Evolutionary conservation across 2,113 vertebrate species (phyloP).

Genomic region (Macquaria ambigua): DNA sequence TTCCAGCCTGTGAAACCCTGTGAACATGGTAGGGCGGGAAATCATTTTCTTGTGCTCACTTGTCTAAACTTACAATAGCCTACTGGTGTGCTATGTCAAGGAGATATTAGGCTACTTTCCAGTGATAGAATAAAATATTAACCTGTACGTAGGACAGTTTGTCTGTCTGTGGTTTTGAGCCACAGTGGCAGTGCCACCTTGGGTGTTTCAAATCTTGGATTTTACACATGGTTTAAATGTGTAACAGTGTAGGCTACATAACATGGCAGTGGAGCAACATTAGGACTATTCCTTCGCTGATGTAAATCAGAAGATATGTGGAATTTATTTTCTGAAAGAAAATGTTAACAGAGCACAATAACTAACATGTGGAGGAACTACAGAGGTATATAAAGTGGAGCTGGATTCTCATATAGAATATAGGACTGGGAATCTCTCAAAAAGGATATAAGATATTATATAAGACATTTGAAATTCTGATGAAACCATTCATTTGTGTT

Average conservation of each 20-base stretch:
- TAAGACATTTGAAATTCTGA: not conserved
- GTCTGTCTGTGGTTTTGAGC: not conserved
- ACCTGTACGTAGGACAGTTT: not conserved
- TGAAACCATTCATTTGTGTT: too few species aligned
- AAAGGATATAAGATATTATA: too few species aligned
- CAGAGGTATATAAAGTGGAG: not conserved
- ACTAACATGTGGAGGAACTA: not conserved
- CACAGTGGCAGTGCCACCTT: not conserved
- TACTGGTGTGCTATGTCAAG: not conserved
- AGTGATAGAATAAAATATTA: not conserved
- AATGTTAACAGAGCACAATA: not conserved
- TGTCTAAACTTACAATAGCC: not conserved
- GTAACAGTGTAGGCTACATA: not conserved
- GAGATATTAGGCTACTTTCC: too few species aligned
- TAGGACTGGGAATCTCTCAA: not conserved
- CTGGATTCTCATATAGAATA: not conserved
- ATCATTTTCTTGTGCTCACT: not conserved
- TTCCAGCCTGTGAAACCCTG: not conserved
- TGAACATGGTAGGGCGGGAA: not conserved
- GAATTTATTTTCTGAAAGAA: not conserved
- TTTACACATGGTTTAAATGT: not conserved
- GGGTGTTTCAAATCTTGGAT: not conserved
- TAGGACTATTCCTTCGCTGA: not conserved
- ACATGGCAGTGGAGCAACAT: not conserved
- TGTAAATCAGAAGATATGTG: not conserved